These are phyloP conservation scores for Chaetorhynchus papuensis DNA, from an alignment of 2,113 vertebrate species.

Conservation along the genomic window DNA sequence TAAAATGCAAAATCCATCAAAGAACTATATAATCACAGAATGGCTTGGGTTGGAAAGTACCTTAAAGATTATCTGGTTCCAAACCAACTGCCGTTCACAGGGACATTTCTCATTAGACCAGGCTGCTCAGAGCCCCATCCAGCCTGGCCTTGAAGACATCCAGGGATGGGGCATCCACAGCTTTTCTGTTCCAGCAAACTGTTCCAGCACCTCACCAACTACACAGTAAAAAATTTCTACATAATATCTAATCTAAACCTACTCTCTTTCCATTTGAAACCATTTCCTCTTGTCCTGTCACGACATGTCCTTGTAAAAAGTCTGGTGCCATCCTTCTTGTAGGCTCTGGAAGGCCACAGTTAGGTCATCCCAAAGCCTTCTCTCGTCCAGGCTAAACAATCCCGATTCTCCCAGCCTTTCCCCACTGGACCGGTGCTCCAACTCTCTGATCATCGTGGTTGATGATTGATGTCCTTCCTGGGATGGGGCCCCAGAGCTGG, in stretches of 20 bases:
- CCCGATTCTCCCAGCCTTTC: neutral
- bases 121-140: neutral
- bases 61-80: neutral
- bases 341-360: neutral
- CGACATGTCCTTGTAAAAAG: rapidly evolving
- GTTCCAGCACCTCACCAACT: neutral
- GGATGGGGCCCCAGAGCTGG: neutral
- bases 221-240: neutral
- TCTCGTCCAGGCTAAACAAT: neutral
- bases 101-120: neutral
- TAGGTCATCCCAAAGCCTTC: neutral
- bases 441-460: neutral
- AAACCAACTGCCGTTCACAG: neutral
- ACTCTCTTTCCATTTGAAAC: neutral
- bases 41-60: neutral
- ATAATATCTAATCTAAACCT: neutral
- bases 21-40: neutral
- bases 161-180: neutral
- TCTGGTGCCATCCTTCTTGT: neutral
- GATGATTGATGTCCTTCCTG: neutral
- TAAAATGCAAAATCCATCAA: neutral
- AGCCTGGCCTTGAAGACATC: neutral
- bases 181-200: neutral
- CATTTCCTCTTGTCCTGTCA: neutral
- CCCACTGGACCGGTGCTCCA: neutral